phyloP scores from a whole-genome alignment of 2,888 invertebrate species.

The Polia nebulosa region DNA sequence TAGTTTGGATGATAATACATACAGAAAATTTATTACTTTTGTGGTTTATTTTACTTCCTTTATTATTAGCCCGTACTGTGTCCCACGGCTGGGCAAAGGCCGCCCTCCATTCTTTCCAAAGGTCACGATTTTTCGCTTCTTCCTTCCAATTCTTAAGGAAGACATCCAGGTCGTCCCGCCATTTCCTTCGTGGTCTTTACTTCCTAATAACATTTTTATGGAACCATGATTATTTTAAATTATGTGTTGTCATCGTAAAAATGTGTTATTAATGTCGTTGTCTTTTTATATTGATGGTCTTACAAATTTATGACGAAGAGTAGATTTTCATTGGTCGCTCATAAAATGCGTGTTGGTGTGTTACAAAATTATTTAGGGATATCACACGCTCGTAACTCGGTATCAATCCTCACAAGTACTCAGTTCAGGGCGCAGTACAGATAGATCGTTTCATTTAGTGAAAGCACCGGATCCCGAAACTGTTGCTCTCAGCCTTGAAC shows the following conservation, averaged over 20 bases:
- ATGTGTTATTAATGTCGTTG: conserved; percentile 18
- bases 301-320: conserved; percentile 27
- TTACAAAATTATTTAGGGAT: conserved; percentile 9
- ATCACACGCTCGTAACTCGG: conserved; percentile 20
- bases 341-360: conserved; percentile 27
- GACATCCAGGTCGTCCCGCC: too few species aligned
- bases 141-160: too few species aligned
- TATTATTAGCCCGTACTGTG: too few species aligned
- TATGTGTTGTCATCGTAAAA: conserved; percentile 27
- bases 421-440: conserved; percentile 45
- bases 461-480: conserved; percentile 36
- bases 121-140: too few species aligned
- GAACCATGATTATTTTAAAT: conserved; percentile 46
- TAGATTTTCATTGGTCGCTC: conserved; percentile 18
- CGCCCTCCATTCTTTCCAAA: too few species aligned
- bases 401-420: conserved; percentile 23
- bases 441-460: conserved; percentile 47
- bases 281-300: conserved; percentile 23
- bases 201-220: conserved; percentile 36
- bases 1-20: too few species aligned
- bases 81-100: too few species aligned
- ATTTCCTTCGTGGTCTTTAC: conserved; percentile 18
- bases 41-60: too few species aligned
- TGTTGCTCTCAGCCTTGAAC: conserved; percentile 60
- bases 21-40: too few species aligned